Percentiles rank a stretch among this genome's conserved stretches.
These are phyloP conservation scores for Tyrophagus putrescentiae DNA, from an alignment of 1,140 invertebrate genomes.

Conservation along the genomic window DNA sequence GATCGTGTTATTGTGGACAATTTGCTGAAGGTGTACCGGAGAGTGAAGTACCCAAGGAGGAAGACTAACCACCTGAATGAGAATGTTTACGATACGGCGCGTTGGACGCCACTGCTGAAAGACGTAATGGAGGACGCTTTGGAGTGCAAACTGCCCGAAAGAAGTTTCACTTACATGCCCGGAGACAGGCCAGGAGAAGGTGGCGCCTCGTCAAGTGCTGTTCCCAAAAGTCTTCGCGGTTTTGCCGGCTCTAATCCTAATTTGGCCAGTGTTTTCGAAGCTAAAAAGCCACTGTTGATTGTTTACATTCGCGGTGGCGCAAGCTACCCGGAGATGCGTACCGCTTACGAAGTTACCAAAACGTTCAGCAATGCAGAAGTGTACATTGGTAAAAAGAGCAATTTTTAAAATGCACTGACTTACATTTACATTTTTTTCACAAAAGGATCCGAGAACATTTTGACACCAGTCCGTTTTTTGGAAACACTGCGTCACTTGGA, in stretches of 20 bases:
- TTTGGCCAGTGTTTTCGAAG: no score
- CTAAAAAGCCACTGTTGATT: constrained; percentile 33
- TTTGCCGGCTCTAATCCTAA: no score
- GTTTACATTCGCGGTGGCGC: constrained; percentile 42
- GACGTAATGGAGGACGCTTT: neutral
- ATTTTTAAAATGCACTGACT: neutral
- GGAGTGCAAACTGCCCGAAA: neutral
- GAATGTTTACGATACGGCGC: neutral
- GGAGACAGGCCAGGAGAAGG: neutral
- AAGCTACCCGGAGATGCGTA: constrained; percentile 42
- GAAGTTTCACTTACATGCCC: neutral
- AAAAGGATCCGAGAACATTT: neutral
- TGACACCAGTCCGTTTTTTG: neutral
- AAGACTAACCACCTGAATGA: constrained; percentile 3
- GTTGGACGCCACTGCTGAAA: neutral
- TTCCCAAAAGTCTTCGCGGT: neutral
- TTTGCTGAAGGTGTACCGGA: neutral
- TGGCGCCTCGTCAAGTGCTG: neutral
- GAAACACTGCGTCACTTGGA: neutral
- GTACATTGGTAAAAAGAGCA: neutral
- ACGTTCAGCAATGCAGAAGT: constrained; percentile 41
- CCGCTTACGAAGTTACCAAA: constrained; percentile 41
- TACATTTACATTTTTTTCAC: neutral
- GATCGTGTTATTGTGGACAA: neutral
- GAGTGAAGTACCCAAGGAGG: no score